Percentiles rank a stretch among this genome's conserved stretches.
Conservation (phyloP, 2,113 vertebrate species). For the Oncorhynchus mykiss region DNA sequence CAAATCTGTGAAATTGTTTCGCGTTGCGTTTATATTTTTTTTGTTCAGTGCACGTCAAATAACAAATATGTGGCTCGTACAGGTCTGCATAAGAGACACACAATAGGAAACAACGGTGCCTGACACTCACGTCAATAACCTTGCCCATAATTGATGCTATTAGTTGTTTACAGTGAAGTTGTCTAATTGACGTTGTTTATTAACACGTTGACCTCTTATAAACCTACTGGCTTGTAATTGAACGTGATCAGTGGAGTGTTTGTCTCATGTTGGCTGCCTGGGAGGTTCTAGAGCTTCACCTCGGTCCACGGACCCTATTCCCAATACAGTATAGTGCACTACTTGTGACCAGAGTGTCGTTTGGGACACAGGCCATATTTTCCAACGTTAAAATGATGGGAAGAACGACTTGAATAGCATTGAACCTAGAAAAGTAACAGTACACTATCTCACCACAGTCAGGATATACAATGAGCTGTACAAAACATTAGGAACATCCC, state of each 20-base stretch:
- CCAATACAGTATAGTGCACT: background rate
- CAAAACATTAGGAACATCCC: too few species aligned
- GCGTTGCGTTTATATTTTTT: too few species aligned
- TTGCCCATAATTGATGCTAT: conserved; percentile 2
- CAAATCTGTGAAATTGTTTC: too few species aligned
- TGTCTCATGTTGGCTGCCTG: background rate
- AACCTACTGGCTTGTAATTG: background rate
- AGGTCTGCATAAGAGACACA: background rate
- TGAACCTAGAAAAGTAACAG: too few species aligned
- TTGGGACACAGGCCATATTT: too few species aligned
- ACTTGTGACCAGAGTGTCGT: background rate
- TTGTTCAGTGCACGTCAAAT: too few species aligned
- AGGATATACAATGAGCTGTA: too few species aligned
- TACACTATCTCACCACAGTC: too few species aligned
- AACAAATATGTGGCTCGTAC: background rate
- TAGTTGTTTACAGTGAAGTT: conserved; percentile 8
- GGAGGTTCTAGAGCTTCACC: background rate
- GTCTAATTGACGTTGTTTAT: conserved; percentile 7
- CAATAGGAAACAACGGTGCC: background rate
- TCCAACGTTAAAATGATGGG: background rate
- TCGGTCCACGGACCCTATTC: too few species aligned
- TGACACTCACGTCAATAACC: background rate
- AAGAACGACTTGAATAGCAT: background rate
- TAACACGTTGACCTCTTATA: conserved; percentile 9
- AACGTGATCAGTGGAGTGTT: conserved; percentile 17